Base-by-base conservation (phyloP, 2,888 invertebrate genomes). In the Lithophane leautieri region DNA sequence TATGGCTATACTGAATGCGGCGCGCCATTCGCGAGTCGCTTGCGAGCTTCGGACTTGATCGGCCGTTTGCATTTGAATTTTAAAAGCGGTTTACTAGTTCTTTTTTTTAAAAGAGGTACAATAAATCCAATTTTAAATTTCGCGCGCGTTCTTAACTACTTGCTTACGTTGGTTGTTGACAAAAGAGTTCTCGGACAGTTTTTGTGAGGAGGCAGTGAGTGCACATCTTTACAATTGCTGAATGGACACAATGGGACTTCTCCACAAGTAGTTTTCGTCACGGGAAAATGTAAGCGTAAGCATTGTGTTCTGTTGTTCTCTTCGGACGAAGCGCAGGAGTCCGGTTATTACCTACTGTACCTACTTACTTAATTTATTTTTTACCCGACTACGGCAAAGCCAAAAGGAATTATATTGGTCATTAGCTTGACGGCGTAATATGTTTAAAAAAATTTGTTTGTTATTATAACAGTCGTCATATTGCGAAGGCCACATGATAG, bases 231-330 rank as follows among this genome's bases (percentile, higher is more conserved):
- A 91, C 89, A 91, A 91, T 89, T 89, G 89, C 90, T 91, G 93
- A 92, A 92, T 92, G 92, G 89, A 91, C 89, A 95, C 94, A 94
- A 95, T 95, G 94, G 91, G 89, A 91, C 91, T 93, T 93, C 91
- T 90, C 90, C 90, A 88, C 91, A 89, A 91, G 94, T 94, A 93
- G 95, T 95, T 93, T 93, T 93, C 91, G 92, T 92, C 91, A 89
- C 91, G 89, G 91, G 94, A 96, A 95, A 95, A 96, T 96, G 96
- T 95, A 93, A 95, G 92, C 93, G 96, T 96, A 94, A 96, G 96
- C 91, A 93, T 93, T 93, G 90, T 93, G 85, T 85, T 91, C 91
- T 90, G 86, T 92, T 91, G 83, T 90, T 90, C 87, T 86, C 58
- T 87, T 88, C 76, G 80, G 78, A 80, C 82, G 69, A 66, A 76